Percentiles rank a stretch among this genome's conserved stretches.
These are phyloP conservation scores for Bibio marci DNA, from an alignment of 2,888 invertebrate genomes.

Conservation along the genomic window DNA sequence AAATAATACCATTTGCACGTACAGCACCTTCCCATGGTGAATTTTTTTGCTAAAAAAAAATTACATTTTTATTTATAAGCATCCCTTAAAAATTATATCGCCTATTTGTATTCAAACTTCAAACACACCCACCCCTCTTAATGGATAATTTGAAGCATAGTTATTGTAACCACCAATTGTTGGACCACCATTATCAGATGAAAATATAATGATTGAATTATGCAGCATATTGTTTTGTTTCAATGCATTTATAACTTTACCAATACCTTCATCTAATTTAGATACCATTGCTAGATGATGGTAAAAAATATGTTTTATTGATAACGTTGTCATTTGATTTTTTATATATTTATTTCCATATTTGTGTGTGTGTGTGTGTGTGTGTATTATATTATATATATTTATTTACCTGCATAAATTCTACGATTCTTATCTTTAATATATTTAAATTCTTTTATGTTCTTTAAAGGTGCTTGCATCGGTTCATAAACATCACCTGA, in stretches of 20 bases:
- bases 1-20: slow-evolving; percentile 57
- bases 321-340: too few species aligned
- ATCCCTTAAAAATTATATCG: too few species aligned
- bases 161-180: slow-evolving; percentile 61
- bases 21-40: slow-evolving; percentile 77
- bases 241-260: slow-evolving; percentile 55
- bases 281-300: slow-evolving; percentile 70
- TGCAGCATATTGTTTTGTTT: slow-evolving; percentile 47
- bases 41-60: slow-evolving; percentile 54
- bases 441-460: slow-evolving; percentile 45
- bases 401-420: slow-evolving; percentile 35
- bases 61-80: too few species aligned
- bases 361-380: too few species aligned
- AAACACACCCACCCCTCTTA: slow-evolving; percentile 67
- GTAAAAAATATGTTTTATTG: too few species aligned
- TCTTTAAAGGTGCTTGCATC: slow-evolving; percentile 54
- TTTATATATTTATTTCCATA: too few species aligned
- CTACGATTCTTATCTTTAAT: slow-evolving; percentile 47
- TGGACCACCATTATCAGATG: slow-evolving; percentile 78
- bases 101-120: too few species aligned
- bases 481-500: slow-evolving; percentile 48
- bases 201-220: slow-evolving; percentile 69
- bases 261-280: slow-evolving; percentile 70
- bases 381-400: too few species aligned
- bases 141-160: slow-evolving; percentile 62